Evolutionary conservation across 2,797 vertebrate species (phyloP).

Genomic region (Nasua narica): DNA sequence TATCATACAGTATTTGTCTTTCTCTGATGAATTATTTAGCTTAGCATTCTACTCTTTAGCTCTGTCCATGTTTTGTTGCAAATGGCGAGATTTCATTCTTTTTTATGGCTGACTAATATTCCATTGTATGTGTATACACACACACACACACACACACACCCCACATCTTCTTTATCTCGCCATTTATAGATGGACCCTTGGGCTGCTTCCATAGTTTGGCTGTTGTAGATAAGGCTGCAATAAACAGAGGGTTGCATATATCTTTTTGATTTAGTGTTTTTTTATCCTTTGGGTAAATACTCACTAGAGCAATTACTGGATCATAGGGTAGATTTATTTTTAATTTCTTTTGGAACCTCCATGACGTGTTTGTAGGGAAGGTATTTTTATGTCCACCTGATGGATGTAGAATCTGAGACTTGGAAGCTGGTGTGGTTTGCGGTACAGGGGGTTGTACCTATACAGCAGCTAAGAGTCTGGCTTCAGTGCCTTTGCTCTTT

Average conservation of each 20-base stretch:
- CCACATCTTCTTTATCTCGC: neutral
- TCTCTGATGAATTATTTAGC: neutral
- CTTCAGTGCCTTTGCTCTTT: neutral
- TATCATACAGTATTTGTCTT: neutral
- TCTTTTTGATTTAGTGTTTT: neutral
- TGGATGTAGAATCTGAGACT: neutral
- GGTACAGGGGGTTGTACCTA: neutral
- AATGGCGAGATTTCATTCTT: neutral
- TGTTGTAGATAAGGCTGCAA: neutral
- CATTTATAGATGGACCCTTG: neutral
- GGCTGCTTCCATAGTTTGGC: neutral
- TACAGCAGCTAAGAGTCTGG: neutral
- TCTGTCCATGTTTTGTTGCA: neutral
- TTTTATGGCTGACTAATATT: neutral
- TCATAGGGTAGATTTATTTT: neutral
- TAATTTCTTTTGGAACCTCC: neutral
- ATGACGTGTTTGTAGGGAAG: neutral
- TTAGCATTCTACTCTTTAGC: neutral
- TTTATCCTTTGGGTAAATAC: neutral
- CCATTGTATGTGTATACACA: neutral
- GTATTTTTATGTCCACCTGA: neutral
- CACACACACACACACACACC: no score
- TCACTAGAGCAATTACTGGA: neutral
- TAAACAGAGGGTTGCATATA: neutral
- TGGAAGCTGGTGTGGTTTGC: neutral